Evolutionary conservation across 1,140 invertebrate genomes (phyloP), one percentile per base, ranked within the genome.

Genomic region (Achatina immaculata): DNA sequence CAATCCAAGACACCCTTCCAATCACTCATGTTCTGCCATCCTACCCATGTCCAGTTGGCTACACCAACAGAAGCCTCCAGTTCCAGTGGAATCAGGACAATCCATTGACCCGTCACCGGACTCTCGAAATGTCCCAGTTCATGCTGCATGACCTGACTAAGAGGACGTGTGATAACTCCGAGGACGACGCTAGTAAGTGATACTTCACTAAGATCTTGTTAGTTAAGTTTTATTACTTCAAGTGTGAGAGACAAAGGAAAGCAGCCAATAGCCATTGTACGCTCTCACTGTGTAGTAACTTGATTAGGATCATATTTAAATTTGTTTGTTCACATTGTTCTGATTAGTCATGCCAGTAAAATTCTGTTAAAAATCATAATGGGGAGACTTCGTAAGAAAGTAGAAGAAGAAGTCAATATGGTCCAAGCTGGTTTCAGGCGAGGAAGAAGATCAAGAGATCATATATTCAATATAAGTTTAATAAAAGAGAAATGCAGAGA

Each of bases 41-140:
- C 31, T 68, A 28, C 31, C 65, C 34, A 34, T 75, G 51, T 83
- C 2, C 74, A 84, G 85, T 85, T 80, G 78, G 81, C 19, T 85
- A 79, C 55, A 78, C 81, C 16, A 81, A 80, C 76, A 82, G 80
- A 31, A 84, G 78, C 51, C 40, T 85, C 3, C 81, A 80, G 71
- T 85, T 85, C 71, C 71, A 65, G 48, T 85, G 84, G 84, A 62
- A 68, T 38, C 45, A 78, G 31, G 69, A 77, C 55, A 81, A 76
- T 21, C 82, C 83, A n/a, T 42, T 85, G 3, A 40, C 58, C 11
- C 42, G 73, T 11, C 76, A 76, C 7, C 51, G 43, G 7, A 58
- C 81, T 24, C n/a, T 85, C 28, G 73, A 85, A 68, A 73, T 85
- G 58, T 82, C 81, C 4, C 83, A 85, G 76, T 85, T 85, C 78